A percentile compares a stretch with the other conserved stretches of the same genome.
phyloP scores from a whole-genome alignment of 1,140 invertebrate genomes.

The Mercenaria mercenaria region DNA sequence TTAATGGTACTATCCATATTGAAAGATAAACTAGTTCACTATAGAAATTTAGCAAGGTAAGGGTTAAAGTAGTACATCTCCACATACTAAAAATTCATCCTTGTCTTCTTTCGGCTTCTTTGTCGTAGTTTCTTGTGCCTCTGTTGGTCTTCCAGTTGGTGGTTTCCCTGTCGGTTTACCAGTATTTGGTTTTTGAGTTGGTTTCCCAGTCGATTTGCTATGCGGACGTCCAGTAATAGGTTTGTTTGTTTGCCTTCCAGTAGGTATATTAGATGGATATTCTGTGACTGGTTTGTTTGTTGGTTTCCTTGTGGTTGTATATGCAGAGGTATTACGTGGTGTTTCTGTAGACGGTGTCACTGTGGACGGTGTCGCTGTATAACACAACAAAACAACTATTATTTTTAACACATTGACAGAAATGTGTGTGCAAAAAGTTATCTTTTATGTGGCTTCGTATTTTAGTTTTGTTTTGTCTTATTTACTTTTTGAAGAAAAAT shows the following conservation, averaged over 20 bases:
- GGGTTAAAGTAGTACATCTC: no score
- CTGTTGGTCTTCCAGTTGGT: not conserved
- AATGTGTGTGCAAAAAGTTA: no score
- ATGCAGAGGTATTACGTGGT: no score
- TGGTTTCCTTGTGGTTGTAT: not conserved
- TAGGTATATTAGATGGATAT: not conserved
- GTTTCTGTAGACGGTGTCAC: not conserved
- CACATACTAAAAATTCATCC: no score
- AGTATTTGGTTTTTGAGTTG: not conserved
- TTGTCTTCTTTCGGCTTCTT: not conserved
- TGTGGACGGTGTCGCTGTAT: not conserved
- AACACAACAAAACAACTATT: no score
- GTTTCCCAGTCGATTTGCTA: not conserved
- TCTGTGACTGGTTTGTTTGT: not conserved
- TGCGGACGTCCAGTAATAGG: not conserved
- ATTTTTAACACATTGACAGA: no score
- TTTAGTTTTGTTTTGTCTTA: no score
- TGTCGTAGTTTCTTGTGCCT: not conserved
- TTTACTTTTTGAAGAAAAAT: no score
- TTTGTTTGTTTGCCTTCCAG: not conserved
- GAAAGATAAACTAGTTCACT: no score
- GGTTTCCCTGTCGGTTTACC: not conserved
- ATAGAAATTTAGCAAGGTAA: no score
- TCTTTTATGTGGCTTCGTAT: no score
- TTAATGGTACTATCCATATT: no score